These are phyloP conservation scores for Zeuzera pyrina DNA, from an alignment of 2,888 invertebrate genomes.

Conservation along the genomic window DNA sequence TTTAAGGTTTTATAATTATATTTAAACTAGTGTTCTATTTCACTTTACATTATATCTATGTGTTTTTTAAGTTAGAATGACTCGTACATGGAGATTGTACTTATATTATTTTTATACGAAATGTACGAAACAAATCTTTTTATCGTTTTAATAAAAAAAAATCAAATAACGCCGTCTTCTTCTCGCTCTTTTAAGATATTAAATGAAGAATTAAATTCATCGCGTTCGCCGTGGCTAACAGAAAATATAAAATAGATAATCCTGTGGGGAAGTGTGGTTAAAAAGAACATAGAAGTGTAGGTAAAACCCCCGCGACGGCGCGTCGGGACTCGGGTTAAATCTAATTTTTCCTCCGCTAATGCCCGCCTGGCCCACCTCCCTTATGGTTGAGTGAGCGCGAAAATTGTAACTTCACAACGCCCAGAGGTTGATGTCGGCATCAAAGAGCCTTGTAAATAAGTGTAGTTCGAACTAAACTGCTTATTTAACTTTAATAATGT, in stretches of 20 bases:
- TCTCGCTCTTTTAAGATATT: slow-evolving; percentile 21
- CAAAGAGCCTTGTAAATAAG: too few species aligned
- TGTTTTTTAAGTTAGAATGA: too few species aligned
- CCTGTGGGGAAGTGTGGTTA: slow-evolving; percentile 36
- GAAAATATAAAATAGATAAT: slow-evolving; percentile 50
- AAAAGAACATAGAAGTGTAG: slow-evolving; percentile 40
- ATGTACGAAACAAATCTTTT: slow-evolving; percentile 4
- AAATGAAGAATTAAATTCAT: slow-evolving; percentile 41
- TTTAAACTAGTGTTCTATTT: too few species aligned
- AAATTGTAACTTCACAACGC: slow-evolving; percentile 47
- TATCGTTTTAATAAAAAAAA: slow-evolving; percentile 7
- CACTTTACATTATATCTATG: too few species aligned
- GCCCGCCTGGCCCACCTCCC: slow-evolving; percentile 36
- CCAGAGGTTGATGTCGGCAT: too few species aligned
- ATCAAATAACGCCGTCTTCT: slow-evolving; percentile 19
- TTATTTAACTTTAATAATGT: too few species aligned
- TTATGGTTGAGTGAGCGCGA: slow-evolving; percentile 54
- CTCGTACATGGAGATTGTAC: too few species aligned
- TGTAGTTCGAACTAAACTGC: too few species aligned
- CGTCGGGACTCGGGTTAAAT: slow-evolving; percentile 63
- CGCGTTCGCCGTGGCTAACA: slow-evolving; percentile 29
- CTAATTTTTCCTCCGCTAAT: slow-evolving; percentile 64
- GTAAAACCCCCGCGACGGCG: slow-evolving; percentile 32
- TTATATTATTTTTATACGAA: neutral
- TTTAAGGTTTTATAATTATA: too few species aligned